Base-by-base conservation (phyloP, 2,888 invertebrate species). In the Enchytraeus crypticus region DNA sequence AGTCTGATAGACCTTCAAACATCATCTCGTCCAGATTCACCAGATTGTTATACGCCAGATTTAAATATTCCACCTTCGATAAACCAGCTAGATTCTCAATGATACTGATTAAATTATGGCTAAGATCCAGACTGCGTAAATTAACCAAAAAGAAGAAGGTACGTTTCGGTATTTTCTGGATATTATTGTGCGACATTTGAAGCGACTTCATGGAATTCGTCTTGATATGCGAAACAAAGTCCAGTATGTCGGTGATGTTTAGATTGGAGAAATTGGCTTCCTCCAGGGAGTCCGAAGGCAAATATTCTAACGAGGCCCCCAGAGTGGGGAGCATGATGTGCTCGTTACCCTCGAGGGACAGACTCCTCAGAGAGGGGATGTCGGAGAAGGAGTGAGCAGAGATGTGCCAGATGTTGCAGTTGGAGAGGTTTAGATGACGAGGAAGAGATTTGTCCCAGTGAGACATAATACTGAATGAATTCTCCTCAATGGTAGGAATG, bases 311-410 rank as follows among this genome's bases (percentile, higher is more conserved):
- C 1, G 67, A 57, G n/a, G 32, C 43, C 11, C 61, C 56, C 4
- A 72, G 61, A 29, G 62, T 66, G 3, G 61, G 54, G 26, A 51
- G 53, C 2, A 64, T 34, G 18, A 72, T 54, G 2, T 49, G 56
- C 1, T 47, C 30, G 61, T 72, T 72, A 2, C 71, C 71, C 2
- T 67, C 64, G 11, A 73, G 58, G 30, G 68, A 67, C 14, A 73
- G 62, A 29, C 62, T 53, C 27, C 60, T 29, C 3, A 73, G 34
- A 30, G 23, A 33, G 18, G 29, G n/a, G 0, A 63, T 38, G 38
- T 38, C 27, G 1, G 8, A 27, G 18, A 73, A 51, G 5, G 69
- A 65, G 8, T 66, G 55, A 1, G 63, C 53, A n/a, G 68, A 62
- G n/a, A 73, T 61, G 51, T 63, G 47, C 0, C 63, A 53, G 11